A percentile compares a stretch with the other conserved stretches of the same genome.
Evolutionary conservation across 2,797 vertebrate genomes (phyloP).

Genomic region (Sebastiscus albofasciatus): DNA sequence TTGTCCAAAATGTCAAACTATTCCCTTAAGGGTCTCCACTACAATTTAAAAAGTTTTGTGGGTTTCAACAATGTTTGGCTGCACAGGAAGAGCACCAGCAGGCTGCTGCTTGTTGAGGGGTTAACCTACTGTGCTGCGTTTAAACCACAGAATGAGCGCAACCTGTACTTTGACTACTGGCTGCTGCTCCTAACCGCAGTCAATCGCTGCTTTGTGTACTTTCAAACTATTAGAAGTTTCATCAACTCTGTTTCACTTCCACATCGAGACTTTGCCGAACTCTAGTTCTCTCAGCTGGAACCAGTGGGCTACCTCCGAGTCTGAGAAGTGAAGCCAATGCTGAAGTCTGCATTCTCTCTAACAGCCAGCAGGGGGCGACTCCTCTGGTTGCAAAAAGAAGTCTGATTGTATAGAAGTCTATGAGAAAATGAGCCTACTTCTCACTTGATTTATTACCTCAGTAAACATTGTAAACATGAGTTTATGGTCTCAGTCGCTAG

Average conservation of each 20-base stretch:
- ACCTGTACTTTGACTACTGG: conserved; percentile 7
- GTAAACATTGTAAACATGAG: no score
- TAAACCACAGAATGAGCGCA: conserved; percentile 10
- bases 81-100: neutral
- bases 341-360: no score
- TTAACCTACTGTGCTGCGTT: neutral
- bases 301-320: accelerated
- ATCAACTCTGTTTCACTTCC: neutral
- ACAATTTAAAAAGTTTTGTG: neutral
- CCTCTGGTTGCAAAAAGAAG: no score
- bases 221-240: conserved; percentile 1
- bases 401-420: no score
- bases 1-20: neutral
- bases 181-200: conserved; percentile 4
- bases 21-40: neutral
- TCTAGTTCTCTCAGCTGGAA: neutral
- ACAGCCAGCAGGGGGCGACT: no score
- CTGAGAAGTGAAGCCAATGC: no score
- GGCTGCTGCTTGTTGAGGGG: neutral
- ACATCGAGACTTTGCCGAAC: neutral
- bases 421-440: no score
- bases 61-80: neutral
- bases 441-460: no score
- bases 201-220: neutral
- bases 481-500: no score